These are phyloP conservation scores for Pedionomus torquatus DNA, from an alignment of 2,113 vertebrate genomes.

Conservation along the genomic window DNA sequence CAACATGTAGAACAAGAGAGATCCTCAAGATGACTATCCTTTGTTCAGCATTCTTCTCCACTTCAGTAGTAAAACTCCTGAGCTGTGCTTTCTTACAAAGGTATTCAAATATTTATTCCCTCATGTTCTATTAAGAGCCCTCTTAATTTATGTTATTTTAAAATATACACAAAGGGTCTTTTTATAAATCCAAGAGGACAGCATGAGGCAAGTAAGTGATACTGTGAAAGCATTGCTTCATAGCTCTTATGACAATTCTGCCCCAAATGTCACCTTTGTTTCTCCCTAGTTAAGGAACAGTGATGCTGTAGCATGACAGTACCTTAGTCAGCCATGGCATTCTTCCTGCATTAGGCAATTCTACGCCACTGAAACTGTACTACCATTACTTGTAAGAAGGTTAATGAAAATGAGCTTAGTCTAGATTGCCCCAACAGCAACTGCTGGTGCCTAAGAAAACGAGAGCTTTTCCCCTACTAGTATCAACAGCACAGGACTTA, in stretches of 20 bases:
- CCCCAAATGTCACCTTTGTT: background rate
- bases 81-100: background rate
- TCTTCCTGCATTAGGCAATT: background rate
- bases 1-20: background rate
- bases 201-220: background rate
- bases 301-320: background rate
- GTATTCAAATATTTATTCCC: background rate
- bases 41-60: background rate
- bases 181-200: background rate
- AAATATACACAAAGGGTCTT: background rate
- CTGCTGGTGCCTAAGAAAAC: background rate
- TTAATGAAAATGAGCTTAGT: background rate
- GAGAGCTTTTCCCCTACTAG: background rate
- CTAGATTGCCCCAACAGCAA: background rate
- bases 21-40: background rate
- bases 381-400: background rate
- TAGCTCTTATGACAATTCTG: background rate
- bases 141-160: slow-evolving; percentile 1
- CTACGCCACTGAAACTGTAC: background rate
- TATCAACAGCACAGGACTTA: background rate
- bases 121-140: background rate
- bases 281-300: background rate
- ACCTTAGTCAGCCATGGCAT: fast-evolving
- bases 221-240: background rate
- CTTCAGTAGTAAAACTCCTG: background rate